These are phyloP conservation scores for Aleiodes testaceus DNA, from an alignment of 2,888 invertebrate species.

Conservation along the genomic window DNA sequence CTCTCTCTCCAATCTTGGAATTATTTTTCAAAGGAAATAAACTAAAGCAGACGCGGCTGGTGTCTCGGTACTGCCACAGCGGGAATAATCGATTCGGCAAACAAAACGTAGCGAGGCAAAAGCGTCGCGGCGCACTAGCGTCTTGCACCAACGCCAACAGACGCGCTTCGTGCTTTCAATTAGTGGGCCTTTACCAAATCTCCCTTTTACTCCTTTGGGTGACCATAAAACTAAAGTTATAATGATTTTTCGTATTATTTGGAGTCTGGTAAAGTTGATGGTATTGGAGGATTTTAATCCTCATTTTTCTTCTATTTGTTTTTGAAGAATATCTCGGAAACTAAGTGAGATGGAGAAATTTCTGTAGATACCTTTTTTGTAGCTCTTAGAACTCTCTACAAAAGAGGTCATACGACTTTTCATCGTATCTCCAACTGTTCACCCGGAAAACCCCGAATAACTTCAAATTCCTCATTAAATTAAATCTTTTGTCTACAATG, in stretches of 20 bases:
- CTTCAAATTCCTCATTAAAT: too few species aligned
- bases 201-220: slow-evolving; percentile 25
- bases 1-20: slow-evolving; percentile 29
- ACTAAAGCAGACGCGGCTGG: slow-evolving; percentile 13
- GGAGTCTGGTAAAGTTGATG: not conserved
- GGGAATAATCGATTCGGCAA: slow-evolving; percentile 55
- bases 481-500: too few species aligned
- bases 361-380: too few species aligned
- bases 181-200: slow-evolving; percentile 50
- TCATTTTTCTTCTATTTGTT: too few species aligned
- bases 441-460: too few species aligned
- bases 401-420: too few species aligned
- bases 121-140: slow-evolving; percentile 50
- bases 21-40: slow-evolving; percentile 31
- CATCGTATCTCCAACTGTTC: too few species aligned
- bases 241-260: not conserved
- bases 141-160: slow-evolving; percentile 54
- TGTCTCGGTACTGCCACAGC: slow-evolving; percentile 34
- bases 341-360: too few species aligned
- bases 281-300: too few species aligned
- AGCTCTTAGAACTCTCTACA: too few species aligned
- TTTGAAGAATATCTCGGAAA: too few species aligned
- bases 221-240: slow-evolving; percentile 14
- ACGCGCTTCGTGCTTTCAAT: slow-evolving; percentile 56
- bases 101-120: slow-evolving; percentile 48